phyloP scores from a whole-genome alignment of 2,888 invertebrate genomes.

The Drosophila algonquin region DNA sequence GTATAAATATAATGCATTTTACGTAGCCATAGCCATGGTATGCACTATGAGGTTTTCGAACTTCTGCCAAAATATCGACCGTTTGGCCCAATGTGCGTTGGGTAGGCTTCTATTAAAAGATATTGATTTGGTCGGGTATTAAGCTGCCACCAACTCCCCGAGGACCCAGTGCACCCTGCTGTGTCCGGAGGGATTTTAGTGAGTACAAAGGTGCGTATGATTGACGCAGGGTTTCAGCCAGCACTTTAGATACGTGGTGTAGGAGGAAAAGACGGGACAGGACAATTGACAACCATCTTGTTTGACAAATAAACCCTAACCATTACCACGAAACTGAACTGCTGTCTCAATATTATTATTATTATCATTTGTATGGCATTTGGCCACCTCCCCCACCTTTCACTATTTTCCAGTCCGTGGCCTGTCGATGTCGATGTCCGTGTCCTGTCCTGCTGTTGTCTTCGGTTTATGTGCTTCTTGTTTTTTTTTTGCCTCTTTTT shows the following conservation, averaged over 20 bases:
- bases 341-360: slow-evolving; percentile 64
- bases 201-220: slow-evolving; percentile 4
- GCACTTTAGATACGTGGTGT: no score
- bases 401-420: not conserved
- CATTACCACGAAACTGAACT: slow-evolving; percentile 71
- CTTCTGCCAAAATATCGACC: no score
- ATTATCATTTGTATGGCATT: slow-evolving; percentile 35
- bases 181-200: slow-evolving; percentile 15
- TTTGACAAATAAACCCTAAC: slow-evolving; percentile 60
- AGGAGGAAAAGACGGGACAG: not conserved
- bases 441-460: not conserved
- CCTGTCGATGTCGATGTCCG: slow-evolving; percentile 1
- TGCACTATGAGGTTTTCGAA: no score
- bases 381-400: not conserved
- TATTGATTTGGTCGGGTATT: slow-evolving; percentile 38
- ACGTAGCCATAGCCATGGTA: no score
- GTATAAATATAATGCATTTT: no score
- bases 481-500: slow-evolving; percentile 27
- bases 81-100: not conserved
- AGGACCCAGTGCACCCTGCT: slow-evolving; percentile 12
- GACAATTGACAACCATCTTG: slow-evolving; percentile 47
- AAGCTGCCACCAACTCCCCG: slow-evolving; percentile 12
- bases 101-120: slow-evolving; percentile 5
- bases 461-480: not conserved
- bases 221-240: no score